Evolutionary conservation across 2,797 vertebrate species (phyloP), one percentile per base, ranked within the genome.

Genomic region (Eidolon dupreanum): DNA sequence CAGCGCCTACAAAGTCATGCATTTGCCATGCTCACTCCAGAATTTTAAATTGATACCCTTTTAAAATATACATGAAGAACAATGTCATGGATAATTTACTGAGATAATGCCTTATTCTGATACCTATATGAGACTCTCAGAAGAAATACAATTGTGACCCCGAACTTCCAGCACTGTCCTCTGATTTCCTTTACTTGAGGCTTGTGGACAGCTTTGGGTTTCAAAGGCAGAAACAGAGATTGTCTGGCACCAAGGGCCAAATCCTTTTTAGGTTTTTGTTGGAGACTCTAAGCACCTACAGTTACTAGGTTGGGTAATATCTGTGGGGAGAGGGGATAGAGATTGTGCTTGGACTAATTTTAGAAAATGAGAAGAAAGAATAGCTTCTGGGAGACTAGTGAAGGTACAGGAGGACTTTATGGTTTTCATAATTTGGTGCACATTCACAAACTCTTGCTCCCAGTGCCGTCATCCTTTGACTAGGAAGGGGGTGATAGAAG

Each of bases 61-160:
- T 86, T 28, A 71, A 92, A 94, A 97, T 92, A 65, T 12, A 68
- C 71, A 81, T 33, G n/a, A 88, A 83, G 31, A 86, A 38, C 3
- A 75, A 84, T 55, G 43, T 38, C 36, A 46, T 49, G 31, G 16
- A 51, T 77, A 93, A 77, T 81, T 65, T 85, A 81, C n/a, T 75
- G 38, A 71, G 43, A 61, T 63, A 68, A 71, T 51, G 55, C 75
- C 28, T 87, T 53, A 63, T 82, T 75, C 33, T 41, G 53, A 71
- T 24, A 57, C 8, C 66, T 71, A 20, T 10, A 71, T 31, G 8
- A 92, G 41, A 78, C n/a, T 81, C 38, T 75, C 28, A 43, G 46
- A 85, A 92, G 59, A 95, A 95, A 65, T 70, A 15, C 9, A 84
- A 77, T 16, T 78, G 38, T 84, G 26, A 53, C 73, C 83, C 38